Evolutionary conservation across 64 coral and sea anemone genomes (phyloP).

Genomic region (Cladopsammia gracilis): DNA sequence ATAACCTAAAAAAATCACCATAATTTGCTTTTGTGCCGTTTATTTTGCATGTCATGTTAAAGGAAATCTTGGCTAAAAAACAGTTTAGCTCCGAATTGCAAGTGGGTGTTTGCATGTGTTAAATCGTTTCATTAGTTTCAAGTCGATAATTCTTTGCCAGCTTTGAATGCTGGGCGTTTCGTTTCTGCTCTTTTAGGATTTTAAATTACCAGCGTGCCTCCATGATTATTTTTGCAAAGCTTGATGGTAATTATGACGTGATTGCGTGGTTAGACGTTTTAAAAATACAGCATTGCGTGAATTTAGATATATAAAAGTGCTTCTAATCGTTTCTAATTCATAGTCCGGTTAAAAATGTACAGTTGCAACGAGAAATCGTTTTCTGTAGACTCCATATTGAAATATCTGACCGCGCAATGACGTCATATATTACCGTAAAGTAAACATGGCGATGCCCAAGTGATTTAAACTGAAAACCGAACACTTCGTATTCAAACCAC

Average conservation of each 20-base stretch:
- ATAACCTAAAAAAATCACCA: background rate
- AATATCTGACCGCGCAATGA: slow-evolving; percentile 16
- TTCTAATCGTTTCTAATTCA: background rate
- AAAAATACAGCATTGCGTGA: slow-evolving; percentile 29
- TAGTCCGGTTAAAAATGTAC: background rate
- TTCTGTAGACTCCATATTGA: slow-evolving; percentile 24
- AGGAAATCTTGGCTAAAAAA: slow-evolving; percentile 21
- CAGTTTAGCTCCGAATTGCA: slow-evolving; percentile 6
- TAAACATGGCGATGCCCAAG: slow-evolving; percentile 10
- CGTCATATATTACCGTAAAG: slow-evolving; percentile 21
- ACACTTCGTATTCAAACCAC: slow-evolving; percentile 8
- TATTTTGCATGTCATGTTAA: background rate
- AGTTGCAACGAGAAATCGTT: slow-evolving; percentile 22
- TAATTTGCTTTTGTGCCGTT: background rate
- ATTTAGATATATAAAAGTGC: slow-evolving; percentile 13
- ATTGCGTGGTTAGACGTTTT: slow-evolving; percentile 7
- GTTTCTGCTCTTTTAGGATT: background rate
- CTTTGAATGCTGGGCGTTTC: slow-evolving; percentile 16
- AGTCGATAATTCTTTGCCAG: slow-evolving; percentile 14
- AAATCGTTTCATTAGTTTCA: slow-evolving; percentile 2
- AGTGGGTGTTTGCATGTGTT: background rate
- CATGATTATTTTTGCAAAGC: slow-evolving; percentile 3
- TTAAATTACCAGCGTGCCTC: background rate
- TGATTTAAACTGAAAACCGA: slow-evolving; percentile 14
- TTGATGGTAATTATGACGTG: slow-evolving; percentile 12